These are phyloP conservation scores for Balaeniceps rex DNA, from an alignment of 2,113 vertebrate species.

Conservation along the genomic window DNA sequence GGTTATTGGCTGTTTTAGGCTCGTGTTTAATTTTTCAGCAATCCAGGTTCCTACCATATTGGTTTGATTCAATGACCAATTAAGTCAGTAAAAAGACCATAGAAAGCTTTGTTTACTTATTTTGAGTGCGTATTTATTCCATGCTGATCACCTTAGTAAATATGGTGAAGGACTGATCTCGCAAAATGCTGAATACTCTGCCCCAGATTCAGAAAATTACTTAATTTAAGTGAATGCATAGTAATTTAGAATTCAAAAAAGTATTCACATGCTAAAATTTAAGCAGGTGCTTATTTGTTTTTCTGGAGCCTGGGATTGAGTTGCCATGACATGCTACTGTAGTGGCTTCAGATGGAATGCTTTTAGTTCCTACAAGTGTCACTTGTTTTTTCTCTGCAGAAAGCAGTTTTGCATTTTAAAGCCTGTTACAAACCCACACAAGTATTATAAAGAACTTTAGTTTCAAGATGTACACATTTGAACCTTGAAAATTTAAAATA, in stretches of 20 bases:
- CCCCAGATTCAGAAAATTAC: background rate
- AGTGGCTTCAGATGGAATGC: background rate
- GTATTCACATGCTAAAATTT: background rate
- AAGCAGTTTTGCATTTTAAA: background rate
- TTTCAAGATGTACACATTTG: background rate
- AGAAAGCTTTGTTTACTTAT: background rate
- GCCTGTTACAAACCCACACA: background rate
- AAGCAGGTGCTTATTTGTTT: background rate
- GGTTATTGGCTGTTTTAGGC: background rate
- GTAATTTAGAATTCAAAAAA: background rate
- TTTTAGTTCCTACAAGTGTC: background rate
- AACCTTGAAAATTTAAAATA: background rate
- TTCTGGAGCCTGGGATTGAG: background rate
- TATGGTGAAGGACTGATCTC: background rate
- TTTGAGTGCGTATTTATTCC: background rate
- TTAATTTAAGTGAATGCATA: background rate
- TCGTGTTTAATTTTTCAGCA: background rate
- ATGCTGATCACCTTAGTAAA: background rate
- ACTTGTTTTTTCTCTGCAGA: background rate
- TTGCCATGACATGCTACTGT: background rate
- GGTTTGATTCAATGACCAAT: background rate
- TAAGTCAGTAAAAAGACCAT: background rate
- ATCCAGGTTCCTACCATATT: background rate
- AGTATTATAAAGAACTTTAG: background rate
- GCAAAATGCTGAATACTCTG: background rate